These are phyloP conservation scores for Tenthredo livida DNA, from an alignment of 2,888 invertebrate species.

Conservation along the genomic window DNA sequence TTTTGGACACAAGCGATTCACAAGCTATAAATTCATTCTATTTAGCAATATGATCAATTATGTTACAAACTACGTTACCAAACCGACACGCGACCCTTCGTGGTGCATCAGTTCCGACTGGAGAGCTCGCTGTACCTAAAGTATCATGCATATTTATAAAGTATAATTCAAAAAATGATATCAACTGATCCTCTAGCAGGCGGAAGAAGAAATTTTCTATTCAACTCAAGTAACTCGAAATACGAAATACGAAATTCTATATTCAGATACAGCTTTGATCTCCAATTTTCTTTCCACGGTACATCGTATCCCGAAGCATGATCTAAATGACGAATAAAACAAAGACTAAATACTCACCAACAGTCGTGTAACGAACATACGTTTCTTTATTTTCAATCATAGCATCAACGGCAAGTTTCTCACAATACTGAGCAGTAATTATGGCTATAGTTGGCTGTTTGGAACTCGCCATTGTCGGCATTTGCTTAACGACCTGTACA, in stretches of 20 bases:
- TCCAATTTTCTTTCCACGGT: neutral
- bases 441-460: slow-evolving; percentile 99
- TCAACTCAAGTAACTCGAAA: neutral
- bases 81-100: slow-evolving; percentile 75
- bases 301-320: neutral
- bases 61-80: slow-evolving; percentile 74
- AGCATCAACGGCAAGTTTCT: slow-evolving; percentile 98
- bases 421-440: slow-evolving; percentile 97
- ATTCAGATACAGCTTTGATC: neutral
- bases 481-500: slow-evolving; percentile 92
- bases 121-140: slow-evolving; percentile 73
- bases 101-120: slow-evolving; percentile 69
- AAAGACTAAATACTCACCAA: slow-evolving; percentile 85
- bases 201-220: no score
- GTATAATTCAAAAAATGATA: slow-evolving; percentile 8
- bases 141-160: slow-evolving; percentile 65
- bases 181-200: slow-evolving; percentile 19
- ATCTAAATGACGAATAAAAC: neutral
- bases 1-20: slow-evolving; percentile 65
- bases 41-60: slow-evolving; percentile 62
- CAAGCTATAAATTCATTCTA: slow-evolving; percentile 68
- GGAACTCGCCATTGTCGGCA: slow-evolving; percentile 93
- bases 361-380: slow-evolving; percentile 96
- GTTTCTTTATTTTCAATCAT: slow-evolving; percentile 99
- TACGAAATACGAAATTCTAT: neutral